These are phyloP conservation scores for Leucophenga varia DNA, from an alignment of 1,140 invertebrate species.

Conservation along the genomic window DNA sequence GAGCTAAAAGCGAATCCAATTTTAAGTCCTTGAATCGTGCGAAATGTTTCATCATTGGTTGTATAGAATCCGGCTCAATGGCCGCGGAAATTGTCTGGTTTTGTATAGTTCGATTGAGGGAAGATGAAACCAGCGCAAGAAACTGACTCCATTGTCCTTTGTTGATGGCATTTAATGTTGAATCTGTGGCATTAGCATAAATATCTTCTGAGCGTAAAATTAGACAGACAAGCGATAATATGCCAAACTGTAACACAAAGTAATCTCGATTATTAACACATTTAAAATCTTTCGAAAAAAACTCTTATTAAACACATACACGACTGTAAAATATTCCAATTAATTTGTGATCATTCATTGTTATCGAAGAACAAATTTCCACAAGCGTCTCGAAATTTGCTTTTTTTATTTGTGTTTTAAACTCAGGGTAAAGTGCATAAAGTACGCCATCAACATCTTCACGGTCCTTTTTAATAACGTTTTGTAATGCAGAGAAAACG, in stretches of 20 bases:
- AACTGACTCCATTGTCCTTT: slow-evolving; percentile 44
- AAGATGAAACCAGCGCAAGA: slow-evolving; percentile 41
- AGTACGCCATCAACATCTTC: slow-evolving; percentile 60
- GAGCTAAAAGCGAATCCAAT: slow-evolving; percentile 47
- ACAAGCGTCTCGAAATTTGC: slow-evolving; percentile 46
- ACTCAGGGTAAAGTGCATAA: slow-evolving; percentile 60
- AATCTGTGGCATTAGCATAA: slow-evolving; percentile 30
- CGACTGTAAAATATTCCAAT: slow-evolving; percentile 51
- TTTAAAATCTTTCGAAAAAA: not conserved
- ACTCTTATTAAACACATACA: slow-evolving; percentile 29
- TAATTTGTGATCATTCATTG: slow-evolving; percentile 45
- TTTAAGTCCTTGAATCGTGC: slow-evolving; percentile 51
- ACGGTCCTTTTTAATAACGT: slow-evolving; percentile 53
- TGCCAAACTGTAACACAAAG: slow-evolving; percentile 39
- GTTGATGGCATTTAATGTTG: slow-evolving; percentile 28
- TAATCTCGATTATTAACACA: no score
- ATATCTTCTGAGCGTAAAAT: slow-evolving; percentile 44
- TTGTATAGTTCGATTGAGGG: slow-evolving; percentile 48
- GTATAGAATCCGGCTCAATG: slow-evolving; percentile 53
- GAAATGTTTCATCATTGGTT: slow-evolving; percentile 51
- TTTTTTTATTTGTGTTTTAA: slow-evolving; percentile 58
- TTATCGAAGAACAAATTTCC: slow-evolving; percentile 36
- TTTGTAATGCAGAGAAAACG: slow-evolving; percentile 59
- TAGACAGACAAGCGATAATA: slow-evolving; percentile 47
- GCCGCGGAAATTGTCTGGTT: slow-evolving; percentile 51